Evolutionary conservation across 2,888 invertebrate species (phyloP), one percentile per base, ranked within the genome.

Genomic region (Chouioia cunea): DNA sequence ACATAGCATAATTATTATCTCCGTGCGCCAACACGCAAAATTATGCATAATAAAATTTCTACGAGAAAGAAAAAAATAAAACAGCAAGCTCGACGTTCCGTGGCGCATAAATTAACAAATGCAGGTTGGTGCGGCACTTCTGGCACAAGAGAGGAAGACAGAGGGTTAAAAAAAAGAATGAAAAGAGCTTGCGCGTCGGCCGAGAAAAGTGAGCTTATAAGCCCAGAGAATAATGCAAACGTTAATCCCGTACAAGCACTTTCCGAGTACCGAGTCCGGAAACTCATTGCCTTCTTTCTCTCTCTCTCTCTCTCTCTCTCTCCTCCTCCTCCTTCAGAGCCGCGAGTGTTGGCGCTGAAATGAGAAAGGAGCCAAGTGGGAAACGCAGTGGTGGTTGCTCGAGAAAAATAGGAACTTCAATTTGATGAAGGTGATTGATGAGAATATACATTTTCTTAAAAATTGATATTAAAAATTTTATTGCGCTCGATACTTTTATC

Each of bases 231-330:
- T 69, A 74, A 71, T 71, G 63, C 71, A 71, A 65, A 69, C 73
- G 71, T 63, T 74, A 71, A 73, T 74, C 68, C 69, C 59, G 18
- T 68, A 71, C 62, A 68, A 68, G 73, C 62, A 71, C 65, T 73
- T 71, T 62, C 56, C 58, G 53, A 57, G 66, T 67, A 65, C 67
- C 58, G 47, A n/a, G n/a, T n/a, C 56, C 56, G 64, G 56, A 73
- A 67, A 54, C 59, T 73, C 67, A 56, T 73, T 73, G 57, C 44
- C 27, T 48, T 18, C 18, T 44, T 14, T 60, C 44, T 20, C n/a
- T 36, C 36, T 10, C 27, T 27, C 27, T 27, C 27, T 27, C 27
- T 27, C 27, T 27, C 27, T 6, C 27, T 4, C 27, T 6, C 27
- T 27, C 27, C 3, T 27, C 36, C 36, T 12, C 12, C 6, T 36